Evolutionary conservation across 2,113 vertebrate genomes (phyloP).

Genomic region (Cavia aperea): DNA sequence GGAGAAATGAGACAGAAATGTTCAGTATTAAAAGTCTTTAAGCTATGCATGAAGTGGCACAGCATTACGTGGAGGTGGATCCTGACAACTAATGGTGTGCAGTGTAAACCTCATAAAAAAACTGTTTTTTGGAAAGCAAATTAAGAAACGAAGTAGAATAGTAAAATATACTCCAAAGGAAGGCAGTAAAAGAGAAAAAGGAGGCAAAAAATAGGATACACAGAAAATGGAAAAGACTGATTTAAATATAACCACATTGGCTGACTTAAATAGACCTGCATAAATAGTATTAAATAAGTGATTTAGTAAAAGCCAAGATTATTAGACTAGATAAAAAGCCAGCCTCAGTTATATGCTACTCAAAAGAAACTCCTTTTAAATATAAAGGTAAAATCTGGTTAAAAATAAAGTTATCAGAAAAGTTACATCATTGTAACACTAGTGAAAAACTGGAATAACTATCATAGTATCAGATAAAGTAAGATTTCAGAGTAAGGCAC

Average conservation of each 20-base stretch:
- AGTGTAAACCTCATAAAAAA: not conserved
- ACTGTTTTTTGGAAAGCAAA: not conserved
- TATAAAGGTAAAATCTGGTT: not conserved
- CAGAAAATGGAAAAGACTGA: not conserved
- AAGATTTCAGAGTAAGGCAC: not conserved
- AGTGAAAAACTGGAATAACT: not conserved
- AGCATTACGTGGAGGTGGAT: not conserved
- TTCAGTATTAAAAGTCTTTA: too few relatives aligned
- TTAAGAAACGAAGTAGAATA: not conserved
- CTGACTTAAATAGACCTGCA: not conserved
- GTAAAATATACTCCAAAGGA: not conserved
- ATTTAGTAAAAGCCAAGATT: not conserved
- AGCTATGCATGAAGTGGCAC: not conserved
- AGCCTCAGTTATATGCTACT: not conserved
- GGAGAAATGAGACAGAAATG: not conserved
- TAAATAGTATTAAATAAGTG: not conserved
- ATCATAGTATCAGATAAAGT: not conserved
- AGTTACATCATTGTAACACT: not conserved
- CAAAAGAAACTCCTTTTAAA: not conserved
- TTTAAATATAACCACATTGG: not conserved
- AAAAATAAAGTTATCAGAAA: slow-evolving; percentile 13
- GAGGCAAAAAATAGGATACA: not conserved
- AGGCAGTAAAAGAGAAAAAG: not conserved
- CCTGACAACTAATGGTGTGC: not conserved
- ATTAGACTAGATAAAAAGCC: not conserved